Evolutionary conservation across 30 jellyfish, hydroid and myxozoan species (phyloP), one percentile per base, ranked within the genome.

Genomic region (Nemopilema nomurai): DNA sequence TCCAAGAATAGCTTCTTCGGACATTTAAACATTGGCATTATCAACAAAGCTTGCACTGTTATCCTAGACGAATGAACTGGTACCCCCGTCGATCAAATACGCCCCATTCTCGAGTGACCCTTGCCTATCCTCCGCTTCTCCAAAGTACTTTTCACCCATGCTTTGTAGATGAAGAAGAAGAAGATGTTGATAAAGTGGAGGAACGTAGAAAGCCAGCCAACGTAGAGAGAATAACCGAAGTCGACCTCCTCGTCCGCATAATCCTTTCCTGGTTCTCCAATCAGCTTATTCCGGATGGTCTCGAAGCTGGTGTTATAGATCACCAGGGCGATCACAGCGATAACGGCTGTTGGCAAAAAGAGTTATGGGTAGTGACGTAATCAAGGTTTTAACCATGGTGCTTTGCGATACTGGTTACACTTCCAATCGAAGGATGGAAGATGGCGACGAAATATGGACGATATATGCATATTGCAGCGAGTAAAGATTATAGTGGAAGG

Each of bases 151-250:
- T 84, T 64, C 18, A 41, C 65, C 93, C 93, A 84, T 16, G 87
- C 93, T 27, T 69, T 67, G 85, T 57, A 84, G 69, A 84, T 84
- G 87, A 49, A 84, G 88, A 16, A 84, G 87, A 84, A 84, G 79
- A 84, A 84, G 32, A 84, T 64, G 74, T 51, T 24, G 68, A 84
- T 29, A 78, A 84, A 73, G 20, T 84, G 93, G 17, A 74, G 0
- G 29, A 84, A 57, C 1, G 81, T 82, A 28, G 93, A 67, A 51
- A 84, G 52, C 93, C 93, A 84, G 16, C 93, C 93, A 49, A 84
- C 83, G 67, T 84, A 84, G 70, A 74, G 76, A 25, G 93, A 84
- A 67, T 84, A 84, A 0, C 93, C 93, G 51, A 73, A 84, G 13
- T 65, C 76, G 32, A 84, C 87, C 18, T 74, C 93, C 8, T 49